Conservation (phyloP, 2,113 vertebrate genomes). For the Montifringilla adamsi region DNA sequence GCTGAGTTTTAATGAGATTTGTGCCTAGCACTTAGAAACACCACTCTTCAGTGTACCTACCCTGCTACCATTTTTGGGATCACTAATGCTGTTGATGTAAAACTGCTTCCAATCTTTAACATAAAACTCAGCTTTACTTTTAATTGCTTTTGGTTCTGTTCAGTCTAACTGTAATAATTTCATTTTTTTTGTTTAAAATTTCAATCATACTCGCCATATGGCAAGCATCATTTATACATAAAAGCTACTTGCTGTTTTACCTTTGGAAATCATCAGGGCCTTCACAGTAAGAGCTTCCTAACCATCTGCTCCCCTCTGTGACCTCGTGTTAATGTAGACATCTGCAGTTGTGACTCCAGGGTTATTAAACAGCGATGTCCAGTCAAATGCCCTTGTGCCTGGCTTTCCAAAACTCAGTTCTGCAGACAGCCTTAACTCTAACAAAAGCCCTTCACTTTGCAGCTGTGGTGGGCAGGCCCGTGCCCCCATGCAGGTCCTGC, state of each 20-base stretch:
- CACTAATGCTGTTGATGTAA: constrained; percentile 12
- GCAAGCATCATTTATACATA: constrained; percentile 72
- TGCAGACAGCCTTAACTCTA: background rate
- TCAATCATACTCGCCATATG: constrained; percentile 70
- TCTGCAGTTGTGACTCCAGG: constrained; percentile 67
- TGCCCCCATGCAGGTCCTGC: background rate
- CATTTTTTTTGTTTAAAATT: constrained; percentile 64
- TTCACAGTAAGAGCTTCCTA: constrained; percentile 73
- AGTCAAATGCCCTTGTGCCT: constrained; percentile 68
- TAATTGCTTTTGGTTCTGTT: constrained; percentile 60
- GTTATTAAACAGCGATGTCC: constrained; percentile 65
- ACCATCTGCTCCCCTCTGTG: constrained; percentile 72
- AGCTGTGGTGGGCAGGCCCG: accelerated
- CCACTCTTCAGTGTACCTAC: background rate
- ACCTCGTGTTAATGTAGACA: constrained; percentile 63
- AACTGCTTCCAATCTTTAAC: background rate
- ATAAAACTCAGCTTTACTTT: constrained; percentile 20
- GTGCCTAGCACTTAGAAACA: background rate
- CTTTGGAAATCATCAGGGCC: constrained; percentile 69
- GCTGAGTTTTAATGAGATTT: constrained; percentile 20
- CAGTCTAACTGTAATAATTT: constrained; percentile 53
- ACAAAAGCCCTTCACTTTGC: background rate
- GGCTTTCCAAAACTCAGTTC: constrained; percentile 21
- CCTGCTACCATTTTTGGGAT: background rate
- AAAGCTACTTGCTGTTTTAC: constrained; percentile 74